Evolutionary conservation across 2,888 invertebrate species (phyloP).

Genomic region (Branchipolynoe longqiensis): DNA sequence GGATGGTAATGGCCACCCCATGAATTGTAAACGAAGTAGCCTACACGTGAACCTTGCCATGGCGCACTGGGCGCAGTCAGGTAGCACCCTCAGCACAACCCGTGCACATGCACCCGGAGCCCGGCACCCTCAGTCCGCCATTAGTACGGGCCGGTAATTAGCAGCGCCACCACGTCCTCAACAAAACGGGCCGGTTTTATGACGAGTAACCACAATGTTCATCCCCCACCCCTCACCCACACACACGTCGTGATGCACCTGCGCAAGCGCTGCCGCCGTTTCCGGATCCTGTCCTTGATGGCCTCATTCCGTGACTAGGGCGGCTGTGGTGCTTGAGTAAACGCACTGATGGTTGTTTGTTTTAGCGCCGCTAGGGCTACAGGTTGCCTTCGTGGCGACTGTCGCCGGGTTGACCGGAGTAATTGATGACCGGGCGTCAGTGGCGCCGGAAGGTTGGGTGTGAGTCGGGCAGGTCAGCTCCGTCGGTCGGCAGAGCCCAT

Average conservation of each 20-base stretch:
- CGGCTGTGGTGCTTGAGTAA: slow-evolving; percentile 7
- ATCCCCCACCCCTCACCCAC: not conserved
- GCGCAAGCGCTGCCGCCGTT: slow-evolving; percentile 3
- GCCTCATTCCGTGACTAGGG: slow-evolving; percentile 1
- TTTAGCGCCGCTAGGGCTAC: slow-evolving; percentile 16
- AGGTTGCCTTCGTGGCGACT: slow-evolving; percentile 13
- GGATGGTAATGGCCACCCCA: no score
- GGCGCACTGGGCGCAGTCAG: no score
- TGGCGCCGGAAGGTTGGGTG: no score
- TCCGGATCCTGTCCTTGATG: slow-evolving; percentile 39
- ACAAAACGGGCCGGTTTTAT: slow-evolving; percentile 19
- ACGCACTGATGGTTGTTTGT: not conserved
- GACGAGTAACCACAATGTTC: not conserved
- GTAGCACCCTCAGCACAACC: no score
- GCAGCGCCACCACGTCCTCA: no score
- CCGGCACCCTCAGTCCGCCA: no score
- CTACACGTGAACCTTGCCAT: no score
- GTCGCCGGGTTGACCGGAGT: slow-evolving; percentile 1
- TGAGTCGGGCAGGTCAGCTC: no score
- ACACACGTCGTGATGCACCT: slow-evolving; percentile 24
- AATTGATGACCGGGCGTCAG: slow-evolving; percentile 16
- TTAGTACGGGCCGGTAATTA: no score
- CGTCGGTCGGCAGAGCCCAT: not conserved
- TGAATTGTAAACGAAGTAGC: no score
- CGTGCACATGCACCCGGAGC: no score